Evolutionary conservation across 2,797 vertebrate genomes (phyloP).

Genomic region (Aeoliscus strigatus): DNA sequence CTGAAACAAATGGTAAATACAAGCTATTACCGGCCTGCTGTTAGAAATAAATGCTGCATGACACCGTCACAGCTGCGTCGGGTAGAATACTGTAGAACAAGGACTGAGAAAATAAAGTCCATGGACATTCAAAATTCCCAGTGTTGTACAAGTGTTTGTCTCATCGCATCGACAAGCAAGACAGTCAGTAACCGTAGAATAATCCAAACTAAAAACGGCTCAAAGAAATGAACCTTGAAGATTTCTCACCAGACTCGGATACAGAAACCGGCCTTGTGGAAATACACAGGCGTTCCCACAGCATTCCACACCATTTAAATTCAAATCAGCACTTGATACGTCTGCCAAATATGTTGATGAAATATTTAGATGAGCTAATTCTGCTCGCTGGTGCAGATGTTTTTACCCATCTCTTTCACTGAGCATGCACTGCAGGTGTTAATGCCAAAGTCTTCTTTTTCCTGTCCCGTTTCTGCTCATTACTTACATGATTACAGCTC

Average conservation of each 20-base stretch:
- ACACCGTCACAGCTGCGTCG: no score
- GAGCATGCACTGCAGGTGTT: no score
- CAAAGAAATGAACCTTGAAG: conserved; percentile 9
- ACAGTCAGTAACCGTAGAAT: neutral
- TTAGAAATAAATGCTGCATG: no score
- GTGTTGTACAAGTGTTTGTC: no score
- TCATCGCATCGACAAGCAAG: neutral
- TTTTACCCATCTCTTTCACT: conserved; percentile 17
- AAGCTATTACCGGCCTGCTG: no score
- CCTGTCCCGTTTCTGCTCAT: no score
- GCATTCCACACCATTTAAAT: conserved; percentile 39
- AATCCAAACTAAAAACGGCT: neutral
- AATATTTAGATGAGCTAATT: conserved; percentile 28
- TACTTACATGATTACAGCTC: no score
- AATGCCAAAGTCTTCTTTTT: no score
- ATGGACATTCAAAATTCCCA: no score
- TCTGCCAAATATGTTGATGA: conserved; percentile 44
- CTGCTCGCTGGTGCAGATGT: conserved; percentile 29
- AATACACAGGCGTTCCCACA: conserved; percentile 27
- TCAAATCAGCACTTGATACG: conserved; percentile 35
- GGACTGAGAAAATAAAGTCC: no score
- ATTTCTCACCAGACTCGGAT: conserved; percentile 24
- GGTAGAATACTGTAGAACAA: no score
- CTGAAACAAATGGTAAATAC: no score
- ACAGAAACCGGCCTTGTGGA: conserved; percentile 22